Percentiles rank a stretch among this genome's conserved stretches.
Evolutionary conservation across 2,797 vertebrate species (phyloP).

Genomic region (Tiaroga cobitis): DNA sequence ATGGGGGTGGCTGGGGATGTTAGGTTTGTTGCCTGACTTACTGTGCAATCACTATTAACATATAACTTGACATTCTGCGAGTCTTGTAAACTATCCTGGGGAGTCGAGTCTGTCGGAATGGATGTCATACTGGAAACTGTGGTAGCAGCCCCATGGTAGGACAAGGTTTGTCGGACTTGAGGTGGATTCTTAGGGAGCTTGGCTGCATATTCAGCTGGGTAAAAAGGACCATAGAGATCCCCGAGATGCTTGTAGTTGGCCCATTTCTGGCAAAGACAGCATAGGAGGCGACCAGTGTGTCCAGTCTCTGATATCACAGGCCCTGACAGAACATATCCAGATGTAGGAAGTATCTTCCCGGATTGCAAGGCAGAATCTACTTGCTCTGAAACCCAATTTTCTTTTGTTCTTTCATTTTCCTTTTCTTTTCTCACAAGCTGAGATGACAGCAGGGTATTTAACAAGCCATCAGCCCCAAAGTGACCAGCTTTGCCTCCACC

Average conservation of each 20-base stretch:
- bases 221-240: slow-evolving; percentile 97
- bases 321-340: slow-evolving; percentile 91
- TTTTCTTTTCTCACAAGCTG: slow-evolving; percentile 77
- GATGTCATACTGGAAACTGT: slow-evolving; percentile 70
- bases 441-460: slow-evolving; percentile 69
- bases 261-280: slow-evolving; percentile 98
- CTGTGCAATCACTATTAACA: slow-evolving; percentile 66
- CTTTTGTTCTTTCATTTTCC: slow-evolving; percentile 73
- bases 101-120: slow-evolving; percentile 60
- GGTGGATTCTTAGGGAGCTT: slow-evolving; percentile 95
- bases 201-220: slow-evolving; percentile 93
- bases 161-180: slow-evolving; percentile 77
- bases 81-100: slow-evolving; percentile 69
- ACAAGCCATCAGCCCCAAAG: slow-evolving; percentile 69
- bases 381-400: slow-evolving; percentile 71
- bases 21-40: slow-evolving; percentile 66
- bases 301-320: slow-evolving; percentile 91
- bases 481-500: slow-evolving; percentile 71
- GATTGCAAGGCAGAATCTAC: slow-evolving; percentile 80
- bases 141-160: slow-evolving; percentile 66
- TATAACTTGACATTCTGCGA: slow-evolving; percentile 65
- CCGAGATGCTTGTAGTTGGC: slow-evolving; percentile 98
- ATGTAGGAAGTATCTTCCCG: slow-evolving; percentile 91
- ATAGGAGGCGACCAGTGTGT: slow-evolving; percentile 91
- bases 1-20: slow-evolving; percentile 59